Percentiles rank a stretch among this genome's conserved stretches.
phyloP scores from a whole-genome alignment of 1,140 invertebrate species.

The Octopus sinensis region DNA sequence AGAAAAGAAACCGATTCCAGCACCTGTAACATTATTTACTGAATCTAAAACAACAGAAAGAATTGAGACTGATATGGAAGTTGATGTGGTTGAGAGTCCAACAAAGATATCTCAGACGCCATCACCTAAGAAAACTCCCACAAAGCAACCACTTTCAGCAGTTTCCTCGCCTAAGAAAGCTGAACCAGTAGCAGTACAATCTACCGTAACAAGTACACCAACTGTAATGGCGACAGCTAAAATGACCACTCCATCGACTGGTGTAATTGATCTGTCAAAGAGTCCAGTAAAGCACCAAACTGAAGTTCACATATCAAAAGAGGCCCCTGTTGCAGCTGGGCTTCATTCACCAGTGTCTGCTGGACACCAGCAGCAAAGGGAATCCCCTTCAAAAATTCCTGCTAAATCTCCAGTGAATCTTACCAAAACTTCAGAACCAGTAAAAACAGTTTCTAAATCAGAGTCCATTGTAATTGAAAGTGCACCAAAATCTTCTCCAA shows the following conservation, averaged over 20 bases:
- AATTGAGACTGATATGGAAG: conserved; percentile 3
- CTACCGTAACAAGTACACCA: background rate
- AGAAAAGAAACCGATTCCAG: background rate
- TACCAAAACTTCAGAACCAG: no score
- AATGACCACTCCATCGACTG: background rate
- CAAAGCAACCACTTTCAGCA: background rate
- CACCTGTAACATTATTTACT: background rate
- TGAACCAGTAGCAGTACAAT: background rate
- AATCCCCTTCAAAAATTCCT: no score
- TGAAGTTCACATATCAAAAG: background rate
- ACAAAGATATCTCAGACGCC: background rate
- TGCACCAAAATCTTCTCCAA: no score
- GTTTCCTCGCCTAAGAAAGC: no score
- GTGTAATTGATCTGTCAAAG: background rate
- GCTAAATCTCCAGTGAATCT: no score
- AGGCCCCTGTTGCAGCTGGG: no score
- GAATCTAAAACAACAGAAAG: background rate
- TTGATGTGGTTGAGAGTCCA: background rate
- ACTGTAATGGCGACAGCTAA: background rate
- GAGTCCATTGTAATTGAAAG: no score
- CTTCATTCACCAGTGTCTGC: no score
- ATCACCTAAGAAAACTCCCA: background rate
- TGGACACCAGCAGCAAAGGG: no score
- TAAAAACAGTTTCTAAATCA: no score
- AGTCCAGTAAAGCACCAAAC: background rate